phyloP scores from a whole-genome alignment of 2,888 invertebrate genomes.

The Cantharis rufa region DNA sequence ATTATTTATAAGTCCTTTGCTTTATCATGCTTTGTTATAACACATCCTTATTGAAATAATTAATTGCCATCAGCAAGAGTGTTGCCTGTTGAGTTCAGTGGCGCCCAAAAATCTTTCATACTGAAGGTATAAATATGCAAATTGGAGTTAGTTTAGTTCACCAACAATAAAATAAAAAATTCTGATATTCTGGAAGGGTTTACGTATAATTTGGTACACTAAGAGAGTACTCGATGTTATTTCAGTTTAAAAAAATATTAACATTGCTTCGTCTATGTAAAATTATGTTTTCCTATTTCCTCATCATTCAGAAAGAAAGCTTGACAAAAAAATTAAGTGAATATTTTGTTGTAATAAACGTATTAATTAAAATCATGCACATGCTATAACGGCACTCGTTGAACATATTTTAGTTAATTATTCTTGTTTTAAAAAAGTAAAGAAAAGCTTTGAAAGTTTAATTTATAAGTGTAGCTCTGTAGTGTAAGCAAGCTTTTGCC shows the following conservation, averaged over 20 bases:
- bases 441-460: slow-evolving; percentile 17
- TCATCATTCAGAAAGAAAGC: neutral
- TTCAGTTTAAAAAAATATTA: too few species aligned
- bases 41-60: neutral
- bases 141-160: too few species aligned
- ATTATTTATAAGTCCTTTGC: neutral
- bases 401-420: neutral
- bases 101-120: neutral
- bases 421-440: neutral
- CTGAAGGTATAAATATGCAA: too few species aligned
- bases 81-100: neutral
- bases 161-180: too few species aligned
- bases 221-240: too few species aligned
- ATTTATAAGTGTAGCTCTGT: slow-evolving; percentile 35
- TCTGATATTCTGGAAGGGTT: too few species aligned
- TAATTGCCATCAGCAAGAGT: neutral
- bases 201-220: too few species aligned
- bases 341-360: neutral
- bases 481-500: slow-evolving; percentile 30
- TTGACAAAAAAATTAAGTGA: neutral
- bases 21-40: neutral
- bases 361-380: neutral
- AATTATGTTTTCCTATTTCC: neutral
- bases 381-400: neutral
- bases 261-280: too few species aligned